Evolutionary conservation across 2,797 vertebrate genomes (phyloP), one percentile per base, ranked within the genome.

Genomic region (Acanthurus lineatus): DNA sequence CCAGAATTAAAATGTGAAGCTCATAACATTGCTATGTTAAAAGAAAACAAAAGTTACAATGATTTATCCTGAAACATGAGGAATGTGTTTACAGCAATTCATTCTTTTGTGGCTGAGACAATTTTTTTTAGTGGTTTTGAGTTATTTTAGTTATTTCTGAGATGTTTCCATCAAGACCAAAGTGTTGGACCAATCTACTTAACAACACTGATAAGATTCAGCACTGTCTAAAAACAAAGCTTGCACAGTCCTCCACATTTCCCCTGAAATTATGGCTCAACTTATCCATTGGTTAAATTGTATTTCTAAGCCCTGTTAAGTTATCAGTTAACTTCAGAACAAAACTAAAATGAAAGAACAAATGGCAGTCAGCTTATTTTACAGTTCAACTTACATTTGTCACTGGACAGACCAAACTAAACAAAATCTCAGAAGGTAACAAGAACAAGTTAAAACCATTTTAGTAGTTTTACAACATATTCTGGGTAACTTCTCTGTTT

Each of bases 381-480:
- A 17, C 45, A 48, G n/a, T 32, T 61, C 9, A 56, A 22, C 0
- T 51, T 68, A 63, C 49, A 75, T 28, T 48, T 59, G 25, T 6
- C 19, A 15, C 2, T 22, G 14, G 25, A 71, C 7, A 64, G 51
- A 60, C n/a, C 7, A 19, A 76, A 38, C 20, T 25, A 67, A 42
- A 57, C 15, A 12, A 9, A 54, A 57, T 17, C n/a, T 57, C 42
- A 47, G 0, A 11, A 32, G 14, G 32, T 20, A 16, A 63, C 28
- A 28, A 56, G 3, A 38, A 22, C 4, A 68, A 12, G 19, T 65
- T 38, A 38, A 56, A 56, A 11, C 32, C 52, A 66, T 59, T 71
- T 72, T 62, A 57, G 32, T 40, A 22, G 49, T 59, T 69, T 40
- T 40, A 66, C 56, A 57, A 17, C 9, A 44, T 62, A 38, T 62